Conservation (phyloP, 2,113 vertebrate species). For the Muscicapa adusta region DNA sequence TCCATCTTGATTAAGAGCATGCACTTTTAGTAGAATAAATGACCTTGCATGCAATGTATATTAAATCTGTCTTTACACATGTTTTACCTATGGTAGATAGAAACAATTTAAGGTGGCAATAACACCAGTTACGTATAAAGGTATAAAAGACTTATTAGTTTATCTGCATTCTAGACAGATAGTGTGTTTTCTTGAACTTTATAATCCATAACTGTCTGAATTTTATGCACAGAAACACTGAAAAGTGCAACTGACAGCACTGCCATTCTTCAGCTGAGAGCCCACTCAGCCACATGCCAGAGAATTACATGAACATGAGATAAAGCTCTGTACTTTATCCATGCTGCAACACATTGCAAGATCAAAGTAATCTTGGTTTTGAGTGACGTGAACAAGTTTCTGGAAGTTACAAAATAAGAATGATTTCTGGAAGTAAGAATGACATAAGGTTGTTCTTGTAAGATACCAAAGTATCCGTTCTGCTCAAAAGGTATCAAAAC, state of each 20-base stretch:
- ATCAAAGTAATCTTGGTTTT: background rate
- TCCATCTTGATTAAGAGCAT: background rate
- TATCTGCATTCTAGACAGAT: background rate
- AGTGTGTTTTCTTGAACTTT: background rate
- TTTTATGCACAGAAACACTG: background rate
- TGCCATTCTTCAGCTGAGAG: background rate
- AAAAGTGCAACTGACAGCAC: background rate
- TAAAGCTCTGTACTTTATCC: background rate
- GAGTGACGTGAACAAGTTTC: background rate
- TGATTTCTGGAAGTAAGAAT: background rate
- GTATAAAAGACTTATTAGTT: background rate
- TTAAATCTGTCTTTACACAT: background rate
- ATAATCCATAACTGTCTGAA: background rate
- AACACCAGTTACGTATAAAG: background rate
- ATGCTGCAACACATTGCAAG: background rate
- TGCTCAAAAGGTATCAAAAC: background rate
- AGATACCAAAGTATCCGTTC: accelerated
- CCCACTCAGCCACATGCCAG: accelerated
- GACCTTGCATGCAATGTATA: background rate
- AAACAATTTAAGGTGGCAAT: background rate
- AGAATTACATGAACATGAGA: background rate
- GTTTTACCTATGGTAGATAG: background rate
- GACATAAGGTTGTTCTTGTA: background rate
- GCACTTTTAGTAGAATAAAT: background rate
- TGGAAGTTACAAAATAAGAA: background rate